These are phyloP conservation scores for Cosmorhoe ocellata DNA, from an alignment of 2,888 invertebrate species.

Conservation along the genomic window DNA sequence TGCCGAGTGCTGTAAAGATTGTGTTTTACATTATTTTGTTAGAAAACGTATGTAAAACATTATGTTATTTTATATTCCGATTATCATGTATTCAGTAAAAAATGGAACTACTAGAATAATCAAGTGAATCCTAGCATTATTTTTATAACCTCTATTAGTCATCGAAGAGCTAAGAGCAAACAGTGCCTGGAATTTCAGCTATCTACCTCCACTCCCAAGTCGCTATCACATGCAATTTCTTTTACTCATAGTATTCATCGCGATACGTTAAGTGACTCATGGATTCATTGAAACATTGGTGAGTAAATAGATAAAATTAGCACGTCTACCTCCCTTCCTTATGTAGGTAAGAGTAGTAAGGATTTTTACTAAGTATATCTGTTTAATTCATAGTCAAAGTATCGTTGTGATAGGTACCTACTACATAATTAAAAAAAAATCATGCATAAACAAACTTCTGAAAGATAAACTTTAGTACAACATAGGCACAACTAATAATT, in stretches of 20 bases:
- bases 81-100: neutral
- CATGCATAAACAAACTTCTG: no score
- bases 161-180: constrained; percentile 56
- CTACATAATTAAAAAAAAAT: no score
- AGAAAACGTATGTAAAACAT: constrained; percentile 7
- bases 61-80: neutral
- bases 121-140: constrained; percentile 44
- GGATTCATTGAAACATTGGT: constrained; percentile 27
- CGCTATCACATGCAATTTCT: constrained; percentile 25
- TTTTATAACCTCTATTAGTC: constrained; percentile 69
- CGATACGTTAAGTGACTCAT: constrained; percentile 22
- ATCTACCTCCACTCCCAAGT: constrained; percentile 28
- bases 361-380: no score
- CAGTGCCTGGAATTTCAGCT: constrained; percentile 51
- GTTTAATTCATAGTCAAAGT: no score
- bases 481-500: no score
- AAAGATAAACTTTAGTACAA: no score
- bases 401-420: no score
- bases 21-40: constrained; percentile 33
- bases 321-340: neutral
- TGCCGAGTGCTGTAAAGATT: no score
- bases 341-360: no score
- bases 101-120: neutral
- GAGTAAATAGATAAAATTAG: constrained; percentile 23
- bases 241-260: constrained; percentile 18